A percentile compares a stretch with the other conserved stretches of the same genome.
Conservation (phyloP, 2,113 vertebrate species). For the Oncorhynchus gorbuscha region DNA sequence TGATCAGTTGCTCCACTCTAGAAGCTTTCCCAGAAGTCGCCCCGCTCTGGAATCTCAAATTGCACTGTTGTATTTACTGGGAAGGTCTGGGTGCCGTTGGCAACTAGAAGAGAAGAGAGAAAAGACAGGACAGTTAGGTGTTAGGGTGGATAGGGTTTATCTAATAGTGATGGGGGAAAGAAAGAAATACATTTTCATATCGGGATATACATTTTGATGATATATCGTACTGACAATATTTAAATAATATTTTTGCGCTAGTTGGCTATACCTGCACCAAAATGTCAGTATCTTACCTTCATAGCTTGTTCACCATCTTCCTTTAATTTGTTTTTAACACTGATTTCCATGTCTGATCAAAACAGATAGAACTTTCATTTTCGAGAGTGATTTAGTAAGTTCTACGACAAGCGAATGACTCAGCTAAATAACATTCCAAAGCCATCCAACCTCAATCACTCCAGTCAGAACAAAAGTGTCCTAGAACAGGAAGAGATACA, state of each 20-base stretch:
- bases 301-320: no score
- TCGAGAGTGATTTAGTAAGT: no score
- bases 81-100: conserved; percentile 36
- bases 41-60: conserved; percentile 37
- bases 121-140: neutral
- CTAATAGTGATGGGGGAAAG: no score
- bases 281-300: no score
- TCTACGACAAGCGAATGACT: neutral
- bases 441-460: neutral
- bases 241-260: no score
- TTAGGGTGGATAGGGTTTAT: neutral
- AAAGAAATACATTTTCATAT: no score
- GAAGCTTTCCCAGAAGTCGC: conserved; percentile 43
- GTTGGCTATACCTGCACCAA: no score
- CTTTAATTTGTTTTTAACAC: no score
- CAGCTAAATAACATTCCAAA: neutral
- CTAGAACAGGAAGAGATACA: neutral
- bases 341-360: no score
- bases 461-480: neutral
- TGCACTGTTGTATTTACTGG: conserved; percentile 35
- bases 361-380: no score
- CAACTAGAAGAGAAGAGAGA: conserved; percentile 33
- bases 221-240: no score
- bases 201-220: no score
- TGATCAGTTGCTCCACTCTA: conserved; percentile 17